These are phyloP conservation scores for Yasuhikotakia modesta DNA, from an alignment of 2,797 vertebrate genomes.

Conservation along the genomic window DNA sequence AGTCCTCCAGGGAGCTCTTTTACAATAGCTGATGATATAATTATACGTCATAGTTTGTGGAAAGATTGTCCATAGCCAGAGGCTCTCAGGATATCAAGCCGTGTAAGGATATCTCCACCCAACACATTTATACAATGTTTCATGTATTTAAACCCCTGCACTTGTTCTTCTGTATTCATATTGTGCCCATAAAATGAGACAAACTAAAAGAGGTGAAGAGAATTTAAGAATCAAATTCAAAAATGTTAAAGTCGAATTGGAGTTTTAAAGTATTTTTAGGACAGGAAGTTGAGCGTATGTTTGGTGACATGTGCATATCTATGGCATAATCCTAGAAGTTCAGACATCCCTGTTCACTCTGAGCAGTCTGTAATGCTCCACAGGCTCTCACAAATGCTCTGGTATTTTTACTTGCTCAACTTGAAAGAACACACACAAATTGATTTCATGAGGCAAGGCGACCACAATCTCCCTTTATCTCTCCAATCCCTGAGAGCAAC, in stretches of 20 bases:
- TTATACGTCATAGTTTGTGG: slow-evolving; percentile 43
- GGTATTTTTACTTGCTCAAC: slow-evolving; percentile 38
- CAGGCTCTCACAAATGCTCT: slow-evolving; percentile 16
- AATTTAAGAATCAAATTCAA: background rate
- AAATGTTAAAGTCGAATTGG: background rate
- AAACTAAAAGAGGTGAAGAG: background rate
- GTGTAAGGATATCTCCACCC: slow-evolving; percentile 2
- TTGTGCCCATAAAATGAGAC: background rate
- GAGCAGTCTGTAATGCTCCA: slow-evolving; percentile 1
- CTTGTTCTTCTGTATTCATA: background rate
- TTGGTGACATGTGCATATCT: background rate
- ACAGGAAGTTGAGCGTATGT: slow-evolving; percentile 5
- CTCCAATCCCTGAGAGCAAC: slow-evolving; percentile 44
- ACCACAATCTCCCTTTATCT: slow-evolving; percentile 53
- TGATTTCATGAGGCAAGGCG: slow-evolving; percentile 52
- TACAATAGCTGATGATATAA: slow-evolving; percentile 53
- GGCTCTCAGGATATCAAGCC: slow-evolving; percentile 20
- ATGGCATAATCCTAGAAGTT: slow-evolving; percentile 6
- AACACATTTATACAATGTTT: slow-evolving; percentile 24
- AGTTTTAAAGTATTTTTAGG: background rate
- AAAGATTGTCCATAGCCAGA: slow-evolving; percentile 35
- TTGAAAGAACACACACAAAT: slow-evolving; percentile 41
- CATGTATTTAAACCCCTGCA: slow-evolving; percentile 10
- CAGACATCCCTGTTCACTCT: slow-evolving; percentile 3
- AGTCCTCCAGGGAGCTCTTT: slow-evolving; percentile 49